Conservation (phyloP, 2,888 invertebrate genomes). For the Epirrhoe alternata region DNA sequence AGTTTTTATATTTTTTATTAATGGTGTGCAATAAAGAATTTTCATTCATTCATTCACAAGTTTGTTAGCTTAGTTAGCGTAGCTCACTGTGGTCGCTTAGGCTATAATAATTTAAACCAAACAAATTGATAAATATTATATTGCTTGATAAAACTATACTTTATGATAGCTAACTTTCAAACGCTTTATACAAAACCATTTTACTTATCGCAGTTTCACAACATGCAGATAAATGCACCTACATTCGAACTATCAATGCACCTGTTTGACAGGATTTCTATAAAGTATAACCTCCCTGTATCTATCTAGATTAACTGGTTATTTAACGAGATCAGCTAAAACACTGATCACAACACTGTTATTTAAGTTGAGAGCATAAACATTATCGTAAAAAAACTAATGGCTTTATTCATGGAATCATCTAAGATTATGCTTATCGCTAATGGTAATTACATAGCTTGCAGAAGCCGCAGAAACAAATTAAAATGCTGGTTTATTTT, state of each 20-base stretch:
- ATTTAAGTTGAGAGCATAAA: constrained; percentile 20
- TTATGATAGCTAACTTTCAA: neutral
- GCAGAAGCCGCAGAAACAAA: constrained; percentile 30
- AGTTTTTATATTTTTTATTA: too few relatives aligned
- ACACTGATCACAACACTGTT: constrained; percentile 27
- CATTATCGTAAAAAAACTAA: constrained; percentile 39
- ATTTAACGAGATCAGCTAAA: constrained; percentile 23
- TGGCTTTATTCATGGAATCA: constrained; percentile 38
- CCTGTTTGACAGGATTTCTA: constrained; percentile 26
- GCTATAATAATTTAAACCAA: too few relatives aligned
- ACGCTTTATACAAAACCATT: neutral
- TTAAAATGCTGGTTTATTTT: constrained; percentile 27
- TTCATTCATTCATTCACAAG: too few relatives aligned
- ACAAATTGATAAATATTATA: too few relatives aligned
- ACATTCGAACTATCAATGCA: constrained; percentile 16
- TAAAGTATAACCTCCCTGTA: constrained; percentile 21
- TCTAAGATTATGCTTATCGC: constrained; percentile 36
- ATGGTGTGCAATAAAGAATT: too few relatives aligned
- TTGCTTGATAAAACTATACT: too few relatives aligned
- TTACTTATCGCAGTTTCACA: neutral
- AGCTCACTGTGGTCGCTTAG: too few relatives aligned
- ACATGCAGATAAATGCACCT: constrained; percentile 12
- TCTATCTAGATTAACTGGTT: constrained; percentile 28
- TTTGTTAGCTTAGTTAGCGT: too few relatives aligned
- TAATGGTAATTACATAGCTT: constrained; percentile 35